phyloP scores from a whole-genome alignment of 2,888 invertebrate genomes.

The Perizoma flavofasciatum region DNA sequence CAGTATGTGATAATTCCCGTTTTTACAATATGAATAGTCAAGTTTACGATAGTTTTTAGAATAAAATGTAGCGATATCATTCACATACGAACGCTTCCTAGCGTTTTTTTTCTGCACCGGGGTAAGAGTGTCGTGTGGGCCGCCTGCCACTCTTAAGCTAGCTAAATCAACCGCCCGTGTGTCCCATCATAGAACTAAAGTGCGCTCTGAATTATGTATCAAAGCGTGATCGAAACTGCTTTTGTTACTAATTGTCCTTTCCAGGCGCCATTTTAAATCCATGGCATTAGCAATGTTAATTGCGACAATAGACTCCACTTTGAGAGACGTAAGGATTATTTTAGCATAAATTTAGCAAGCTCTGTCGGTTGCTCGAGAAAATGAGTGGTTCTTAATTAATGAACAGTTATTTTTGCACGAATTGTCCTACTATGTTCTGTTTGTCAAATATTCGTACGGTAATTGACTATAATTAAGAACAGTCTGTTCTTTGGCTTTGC shows the following conservation, averaged over 20 bases:
- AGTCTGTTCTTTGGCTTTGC: no score
- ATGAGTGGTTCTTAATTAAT: slow-evolving; percentile 1
- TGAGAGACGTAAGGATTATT: slow-evolving; percentile 21
- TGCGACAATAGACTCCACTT: slow-evolving; percentile 24
- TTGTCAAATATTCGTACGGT: no score
- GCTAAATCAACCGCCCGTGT: slow-evolving; percentile 32
- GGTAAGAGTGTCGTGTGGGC: background rate
- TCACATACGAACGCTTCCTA: no score
- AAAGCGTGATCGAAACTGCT: slow-evolving; percentile 59
- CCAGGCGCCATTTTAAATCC: slow-evolving; percentile 36
- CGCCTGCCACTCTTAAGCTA: background rate
- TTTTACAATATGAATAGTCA: no score
- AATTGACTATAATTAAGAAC: no score
- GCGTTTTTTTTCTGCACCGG: no score
- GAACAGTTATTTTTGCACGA: no score
- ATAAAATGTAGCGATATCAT: no score
- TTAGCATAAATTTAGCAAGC: slow-evolving; percentile 22
- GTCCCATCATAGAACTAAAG: slow-evolving; percentile 45
- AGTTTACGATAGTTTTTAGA: no score
- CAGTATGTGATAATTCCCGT: no score
- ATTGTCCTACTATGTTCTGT: no score
- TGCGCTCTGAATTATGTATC: slow-evolving; percentile 64
- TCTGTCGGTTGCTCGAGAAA: slow-evolving; percentile 3
- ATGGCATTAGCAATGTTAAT: slow-evolving; percentile 36
- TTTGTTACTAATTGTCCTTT: slow-evolving; percentile 56